Conservation (phyloP, 2,888 invertebrate genomes). For the Ophonus ardosiacus region DNA sequence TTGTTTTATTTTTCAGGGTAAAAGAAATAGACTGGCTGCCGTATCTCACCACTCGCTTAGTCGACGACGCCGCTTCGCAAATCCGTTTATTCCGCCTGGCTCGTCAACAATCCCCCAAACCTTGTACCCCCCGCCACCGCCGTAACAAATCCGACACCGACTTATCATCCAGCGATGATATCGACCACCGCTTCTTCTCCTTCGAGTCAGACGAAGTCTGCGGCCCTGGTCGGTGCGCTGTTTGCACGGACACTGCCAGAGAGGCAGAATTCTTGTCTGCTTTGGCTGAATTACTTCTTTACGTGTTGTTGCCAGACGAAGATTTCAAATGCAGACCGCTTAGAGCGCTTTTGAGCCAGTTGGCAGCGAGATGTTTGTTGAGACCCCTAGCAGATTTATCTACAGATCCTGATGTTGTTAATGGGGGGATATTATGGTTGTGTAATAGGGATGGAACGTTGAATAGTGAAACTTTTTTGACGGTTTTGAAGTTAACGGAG, state of each 20-base stretch:
- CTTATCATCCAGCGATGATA: not conserved
- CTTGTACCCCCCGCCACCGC: constrained; percentile 90
- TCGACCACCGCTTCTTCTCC: constrained; percentile 15
- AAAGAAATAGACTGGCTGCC: constrained; percentile 95
- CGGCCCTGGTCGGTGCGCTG: constrained; percentile 73
- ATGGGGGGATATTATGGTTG: constrained; percentile 93
- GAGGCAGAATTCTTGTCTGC: constrained; percentile 89
- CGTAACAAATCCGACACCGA: constrained; percentile 85
- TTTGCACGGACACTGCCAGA: constrained; percentile 84
- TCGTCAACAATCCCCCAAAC: constrained; percentile 86
- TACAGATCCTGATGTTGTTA: constrained; percentile 94
- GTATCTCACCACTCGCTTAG: constrained; percentile 89
- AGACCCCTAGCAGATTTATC: constrained; percentile 83
- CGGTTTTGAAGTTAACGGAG: constrained; percentile 87
- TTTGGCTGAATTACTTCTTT: constrained; percentile 89
- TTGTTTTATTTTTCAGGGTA: constrained; percentile 74
- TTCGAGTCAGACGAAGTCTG: not conserved
- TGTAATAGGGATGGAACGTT: constrained; percentile 86
- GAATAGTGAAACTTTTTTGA: constrained; percentile 90
- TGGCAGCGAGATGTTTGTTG: constrained; percentile 73
- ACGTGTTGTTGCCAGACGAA: constrained; percentile 88
- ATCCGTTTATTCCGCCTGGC: constrained; percentile 91
- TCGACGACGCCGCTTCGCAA: constrained; percentile 94
- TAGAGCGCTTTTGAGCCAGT: constrained; percentile 81
- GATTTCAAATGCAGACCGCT: constrained; percentile 85